These are phyloP conservation scores for Aphis craccivora DNA, from an alignment of 1,140 invertebrate species.

Conservation along the genomic window DNA sequence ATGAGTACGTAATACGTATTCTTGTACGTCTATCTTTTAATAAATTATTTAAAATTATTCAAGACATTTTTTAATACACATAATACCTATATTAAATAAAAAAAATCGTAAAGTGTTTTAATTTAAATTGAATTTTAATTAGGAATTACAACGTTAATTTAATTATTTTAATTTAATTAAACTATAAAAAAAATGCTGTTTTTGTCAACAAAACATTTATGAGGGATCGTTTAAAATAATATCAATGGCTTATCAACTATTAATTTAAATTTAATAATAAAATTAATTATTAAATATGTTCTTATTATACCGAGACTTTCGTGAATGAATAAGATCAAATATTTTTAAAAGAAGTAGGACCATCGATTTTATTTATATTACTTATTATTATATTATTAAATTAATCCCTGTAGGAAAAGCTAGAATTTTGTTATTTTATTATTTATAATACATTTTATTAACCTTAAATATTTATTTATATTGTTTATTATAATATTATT, in stretches of 20 bases:
- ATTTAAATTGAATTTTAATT: neutral
- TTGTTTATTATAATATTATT: neutral
- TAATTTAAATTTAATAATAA: neutral
- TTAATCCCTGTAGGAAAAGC: neutral
- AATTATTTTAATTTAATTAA: neutral
- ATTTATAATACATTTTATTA: neutral
- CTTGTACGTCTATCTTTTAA: too few relatives aligned
- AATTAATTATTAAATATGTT: too few relatives aligned
- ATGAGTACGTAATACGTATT: too few relatives aligned
- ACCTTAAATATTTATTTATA: neutral
- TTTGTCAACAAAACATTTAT: neutral
- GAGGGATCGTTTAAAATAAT: neutral
- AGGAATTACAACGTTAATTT: neutral
- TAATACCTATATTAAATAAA: too few relatives aligned
- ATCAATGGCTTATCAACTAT: neutral
- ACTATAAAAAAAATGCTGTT: neutral
- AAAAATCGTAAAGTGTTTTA: neutral
- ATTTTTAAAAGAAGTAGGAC: neutral
- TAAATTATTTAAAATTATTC: too few relatives aligned
- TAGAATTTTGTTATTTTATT: too few relatives aligned
- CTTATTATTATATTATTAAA: too few relatives aligned
- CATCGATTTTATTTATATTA: neutral
- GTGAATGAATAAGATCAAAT: neutral
- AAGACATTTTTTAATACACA: too few relatives aligned
- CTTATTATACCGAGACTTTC: neutral